phyloP scores from a whole-genome alignment of 1,140 invertebrate genomes.

The Bathynomus jamesi region DNA sequence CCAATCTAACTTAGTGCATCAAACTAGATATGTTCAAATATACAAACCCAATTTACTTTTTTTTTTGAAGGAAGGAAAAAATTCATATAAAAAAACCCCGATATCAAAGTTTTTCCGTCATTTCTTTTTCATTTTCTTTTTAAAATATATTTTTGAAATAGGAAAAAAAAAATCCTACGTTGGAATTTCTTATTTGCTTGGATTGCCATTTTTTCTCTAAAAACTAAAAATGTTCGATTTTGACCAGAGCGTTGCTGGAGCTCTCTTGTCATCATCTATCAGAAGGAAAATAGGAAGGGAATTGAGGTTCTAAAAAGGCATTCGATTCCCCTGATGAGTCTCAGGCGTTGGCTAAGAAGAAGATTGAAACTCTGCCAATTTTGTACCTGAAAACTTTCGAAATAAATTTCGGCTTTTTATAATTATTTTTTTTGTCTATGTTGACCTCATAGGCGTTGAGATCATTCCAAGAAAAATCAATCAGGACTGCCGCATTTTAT shows the following conservation, averaged over 20 bases:
- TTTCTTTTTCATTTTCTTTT: too few relatives aligned
- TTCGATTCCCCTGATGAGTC: background rate
- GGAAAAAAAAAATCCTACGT: too few relatives aligned
- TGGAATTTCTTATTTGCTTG: too few relatives aligned
- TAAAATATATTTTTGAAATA: too few relatives aligned
- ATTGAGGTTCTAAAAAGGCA: background rate
- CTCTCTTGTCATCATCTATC: background rate
- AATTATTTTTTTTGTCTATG: too few relatives aligned
- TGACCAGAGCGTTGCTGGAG: too few relatives aligned
- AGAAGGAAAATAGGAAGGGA: background rate
- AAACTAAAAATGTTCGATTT: too few relatives aligned
- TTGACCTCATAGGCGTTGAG: too few relatives aligned
- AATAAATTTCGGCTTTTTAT: background rate
- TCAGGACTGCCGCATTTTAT: background rate
- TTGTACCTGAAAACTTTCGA: background rate
- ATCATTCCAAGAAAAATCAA: background rate
- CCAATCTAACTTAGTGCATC: background rate
- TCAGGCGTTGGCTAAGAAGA: background rate
- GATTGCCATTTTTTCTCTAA: too few relatives aligned
- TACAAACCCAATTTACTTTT: background rate
- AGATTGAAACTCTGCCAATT: background rate
- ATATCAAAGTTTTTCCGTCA: background rate
- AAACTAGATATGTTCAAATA: background rate
- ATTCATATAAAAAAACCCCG: too few relatives aligned
- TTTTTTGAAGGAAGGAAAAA: background rate